Evolutionary conservation across 2,113 vertebrate genomes (phyloP), one percentile per base, ranked within the genome.

Genomic region (Varanus salvator): DNA sequence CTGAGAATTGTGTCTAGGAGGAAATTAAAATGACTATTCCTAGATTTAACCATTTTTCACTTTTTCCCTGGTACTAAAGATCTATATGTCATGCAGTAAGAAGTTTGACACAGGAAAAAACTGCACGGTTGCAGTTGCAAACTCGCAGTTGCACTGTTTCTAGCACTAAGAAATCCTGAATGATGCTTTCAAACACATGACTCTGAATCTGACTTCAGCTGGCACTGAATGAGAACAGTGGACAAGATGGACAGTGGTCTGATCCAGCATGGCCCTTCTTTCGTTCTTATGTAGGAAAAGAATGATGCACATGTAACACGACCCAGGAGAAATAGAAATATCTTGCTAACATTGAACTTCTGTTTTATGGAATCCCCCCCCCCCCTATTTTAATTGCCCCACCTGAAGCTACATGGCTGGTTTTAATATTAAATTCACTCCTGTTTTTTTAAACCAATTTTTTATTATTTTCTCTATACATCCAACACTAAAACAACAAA

Each of bases 1-100:
- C 94, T 94, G 94, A 90, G 27, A 27, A 15, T 4, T 89, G 23
- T 72, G 93, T 27, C 19, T 71, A 80, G 66, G 14, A 84, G 25
- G 64, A 38, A 87, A 92, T 78, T 92, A 91, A 95, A 91, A 92
- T 89, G 81, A 75, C 54, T 87, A 48, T 0, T 3, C 1, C 92
- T 80, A 23, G n/a, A 86, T 95, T 48, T 85, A 89, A 78, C 64
- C 50, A 38, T 54, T 89, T 68, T 31, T 77, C 72, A 69, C 23
- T 64, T 66, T 1, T 68, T 21, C 23, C 50, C 44, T 78, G 85
- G 60, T 68, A 77, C 57, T 68, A 52, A 84, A 34, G 19, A 64
- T 25, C 29, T 76, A 38, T 27, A 84, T 34, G 25, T 50, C 15
- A 8, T 31, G 19, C 57, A 78, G 74, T 15, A 77, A 78, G 14